phyloP scores from a whole-genome alignment of 2,113 vertebrate species.

The Oreochromis tanganicae region DNA sequence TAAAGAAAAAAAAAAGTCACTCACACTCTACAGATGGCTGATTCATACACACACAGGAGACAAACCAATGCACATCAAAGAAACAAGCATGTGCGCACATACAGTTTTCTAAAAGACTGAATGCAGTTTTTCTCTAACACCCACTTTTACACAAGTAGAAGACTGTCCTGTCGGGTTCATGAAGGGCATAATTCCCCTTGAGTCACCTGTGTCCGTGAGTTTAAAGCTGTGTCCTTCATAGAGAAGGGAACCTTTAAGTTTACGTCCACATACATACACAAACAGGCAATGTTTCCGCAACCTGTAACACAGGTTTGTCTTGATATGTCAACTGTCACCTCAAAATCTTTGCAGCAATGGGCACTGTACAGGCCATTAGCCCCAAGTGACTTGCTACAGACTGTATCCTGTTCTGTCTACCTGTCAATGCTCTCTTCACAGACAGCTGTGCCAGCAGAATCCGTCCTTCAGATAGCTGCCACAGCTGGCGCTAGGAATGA shows the following conservation, averaged over 20 bases:
- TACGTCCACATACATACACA: background rate
- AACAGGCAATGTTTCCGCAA: background rate
- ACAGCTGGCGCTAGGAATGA: background rate
- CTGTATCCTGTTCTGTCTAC: background rate
- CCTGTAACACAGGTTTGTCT: background rate
- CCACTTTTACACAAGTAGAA: background rate
- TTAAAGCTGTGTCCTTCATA: background rate
- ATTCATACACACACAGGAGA: background rate
- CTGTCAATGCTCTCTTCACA: background rate
- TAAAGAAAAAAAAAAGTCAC: background rate
- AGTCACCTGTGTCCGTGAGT: slow-evolving; percentile 2
- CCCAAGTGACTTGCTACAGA: background rate
- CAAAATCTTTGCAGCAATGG: background rate
- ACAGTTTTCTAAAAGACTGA: background rate
- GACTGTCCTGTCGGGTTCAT: background rate
- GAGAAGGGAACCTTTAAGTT: background rate
- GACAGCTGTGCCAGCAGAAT: slow-evolving; percentile 14
- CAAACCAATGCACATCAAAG: background rate
- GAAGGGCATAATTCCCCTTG: slow-evolving; percentile 33
- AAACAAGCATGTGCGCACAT: background rate
- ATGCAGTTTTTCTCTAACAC: background rate
- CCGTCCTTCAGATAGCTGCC: background rate
- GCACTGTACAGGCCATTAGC: background rate
- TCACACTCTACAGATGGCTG: background rate
- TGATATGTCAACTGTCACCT: background rate